These are phyloP conservation scores for Chloroclysta siterata DNA, from an alignment of 2,888 invertebrate genomes.

Conservation along the genomic window DNA sequence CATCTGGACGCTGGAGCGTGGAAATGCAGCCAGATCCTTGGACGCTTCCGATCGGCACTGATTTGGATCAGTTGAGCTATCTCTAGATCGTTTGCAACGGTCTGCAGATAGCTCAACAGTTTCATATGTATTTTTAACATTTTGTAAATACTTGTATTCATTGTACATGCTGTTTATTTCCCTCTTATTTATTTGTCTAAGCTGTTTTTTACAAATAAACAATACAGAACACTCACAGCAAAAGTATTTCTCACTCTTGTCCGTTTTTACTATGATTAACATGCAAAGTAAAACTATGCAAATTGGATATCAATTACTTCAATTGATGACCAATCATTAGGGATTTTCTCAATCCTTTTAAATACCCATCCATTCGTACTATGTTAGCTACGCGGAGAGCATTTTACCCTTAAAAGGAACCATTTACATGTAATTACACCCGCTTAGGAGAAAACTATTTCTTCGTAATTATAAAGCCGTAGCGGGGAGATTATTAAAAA, in stretches of 20 bases:
- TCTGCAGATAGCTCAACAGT: too few relatives aligned
- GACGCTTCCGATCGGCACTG: too few relatives aligned
- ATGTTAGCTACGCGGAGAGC: slow-evolving; percentile 10
- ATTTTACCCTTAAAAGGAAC: slow-evolving; percentile 10
- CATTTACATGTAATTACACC: slow-evolving; percentile 14
- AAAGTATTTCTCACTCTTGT: not conserved
- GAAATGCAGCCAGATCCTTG: too few relatives aligned
- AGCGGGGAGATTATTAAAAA: not conserved
- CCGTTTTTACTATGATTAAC: not conserved
- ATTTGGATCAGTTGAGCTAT: too few relatives aligned
- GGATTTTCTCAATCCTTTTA: slow-evolving; percentile 7
- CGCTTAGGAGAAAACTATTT: slow-evolving; percentile 4
- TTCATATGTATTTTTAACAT: too few relatives aligned
- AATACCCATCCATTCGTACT: not conserved
- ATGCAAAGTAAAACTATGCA: slow-evolving; percentile 8
- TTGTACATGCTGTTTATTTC: too few relatives aligned
- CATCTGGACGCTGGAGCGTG: too few relatives aligned
- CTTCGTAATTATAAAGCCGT: not conserved
- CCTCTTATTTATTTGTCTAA: too few relatives aligned
- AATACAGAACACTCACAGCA: not conserved
- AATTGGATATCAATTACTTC: slow-evolving; percentile 17
- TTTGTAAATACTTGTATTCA: too few relatives aligned
- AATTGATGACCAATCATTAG: slow-evolving; percentile 16
- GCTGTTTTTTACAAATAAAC: not conserved
- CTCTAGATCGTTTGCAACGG: too few relatives aligned